Base-by-base conservation (phyloP, 1,140 invertebrate genomes). In the Zaprionus ornatus region DNA sequence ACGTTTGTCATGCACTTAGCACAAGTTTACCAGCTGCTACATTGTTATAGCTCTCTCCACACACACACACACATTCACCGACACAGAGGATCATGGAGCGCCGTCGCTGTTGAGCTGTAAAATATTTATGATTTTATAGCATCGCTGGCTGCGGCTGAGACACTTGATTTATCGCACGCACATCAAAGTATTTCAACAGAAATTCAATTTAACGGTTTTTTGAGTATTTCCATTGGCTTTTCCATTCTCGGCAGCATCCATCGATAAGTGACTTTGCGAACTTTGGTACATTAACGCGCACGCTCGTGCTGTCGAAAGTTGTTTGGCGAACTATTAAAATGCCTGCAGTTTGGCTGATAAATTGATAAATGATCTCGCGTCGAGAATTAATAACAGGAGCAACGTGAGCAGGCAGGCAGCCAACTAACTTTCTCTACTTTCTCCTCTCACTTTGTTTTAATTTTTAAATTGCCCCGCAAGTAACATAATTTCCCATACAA, bases 1-100 rank as follows among this genome's bases (percentile, higher is more conserved):
- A 63, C 81, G 83, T 73, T 87, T 82, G 83, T 79, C 83, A 71
- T 86, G 82, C 82, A 87, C 83, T 87, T 79, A 82, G 83, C 82
- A 45, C 79, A 70, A 72, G 50, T 67, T 73, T 63, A 50, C 55
- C 62, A 59, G 54, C 70, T 66, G 62, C 42, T 50, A 59, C 52
- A 57, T 57, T 67, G 37, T 67, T 48, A 57, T 4, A 35, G 27
- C 27, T 19, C 13, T 15, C 35, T n/a, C 4, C 27, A 29, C 10
- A 40, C 13, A 40, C 4, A 17, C n/a, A 3, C n/a, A 45, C 7
- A 45, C n/a, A 42, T 6, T 17, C n/a, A 45, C 9, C 19, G 0
- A 45, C n/a, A 45, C 9, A 48, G 0, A 19, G 17, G 10, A 23
- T 13, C 25, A 4, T 42, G 23, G 37, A 40, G 27, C n/a, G 35